phyloP scores from a whole-genome alignment of 2,888 invertebrate species.

The Thyatira batis region DNA sequence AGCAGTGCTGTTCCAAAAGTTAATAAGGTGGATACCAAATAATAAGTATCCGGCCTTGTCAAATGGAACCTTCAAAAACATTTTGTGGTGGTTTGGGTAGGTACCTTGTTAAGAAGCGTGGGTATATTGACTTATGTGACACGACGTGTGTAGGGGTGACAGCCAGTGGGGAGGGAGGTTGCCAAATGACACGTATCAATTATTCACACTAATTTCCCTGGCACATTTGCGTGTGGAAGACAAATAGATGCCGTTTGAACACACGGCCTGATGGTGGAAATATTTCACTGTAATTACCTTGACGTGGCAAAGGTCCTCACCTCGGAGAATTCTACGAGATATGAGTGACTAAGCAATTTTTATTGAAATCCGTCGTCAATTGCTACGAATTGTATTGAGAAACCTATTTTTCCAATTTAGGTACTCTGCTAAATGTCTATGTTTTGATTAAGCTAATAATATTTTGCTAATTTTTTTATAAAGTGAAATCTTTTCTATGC shows the following conservation, averaged over 20 bases:
- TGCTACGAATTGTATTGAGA: no score
- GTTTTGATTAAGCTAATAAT: no score
- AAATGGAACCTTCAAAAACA: neutral
- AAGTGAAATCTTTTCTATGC: neutral
- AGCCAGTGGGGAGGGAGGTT: slow-evolving; percentile 59
- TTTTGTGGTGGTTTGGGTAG: neutral
- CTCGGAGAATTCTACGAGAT: slow-evolving; percentile 37
- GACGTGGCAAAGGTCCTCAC: slow-evolving; percentile 44
- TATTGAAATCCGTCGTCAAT: neutral
- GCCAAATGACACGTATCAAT: slow-evolving; percentile 82
- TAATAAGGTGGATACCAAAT: neutral
- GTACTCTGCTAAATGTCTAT: no score
- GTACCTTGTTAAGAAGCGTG: slow-evolving; percentile 26
- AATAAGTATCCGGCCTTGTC: neutral
- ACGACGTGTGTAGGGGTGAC: slow-evolving; percentile 34
- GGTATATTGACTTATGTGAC: slow-evolving; percentile 46
- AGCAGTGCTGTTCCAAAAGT: neutral
- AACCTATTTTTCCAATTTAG: no score
- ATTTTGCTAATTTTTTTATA: no score
- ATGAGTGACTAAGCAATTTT: neutral
- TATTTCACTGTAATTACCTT: slow-evolving; percentile 70
- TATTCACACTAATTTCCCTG: slow-evolving; percentile 78
- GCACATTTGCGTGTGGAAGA: slow-evolving; percentile 81
- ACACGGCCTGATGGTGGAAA: slow-evolving; percentile 49
- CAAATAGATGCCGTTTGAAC: slow-evolving; percentile 69